These are phyloP conservation scores for Daktulosphaira vitifoliae DNA, from an alignment of 1,140 invertebrate genomes.

Conservation along the genomic window DNA sequence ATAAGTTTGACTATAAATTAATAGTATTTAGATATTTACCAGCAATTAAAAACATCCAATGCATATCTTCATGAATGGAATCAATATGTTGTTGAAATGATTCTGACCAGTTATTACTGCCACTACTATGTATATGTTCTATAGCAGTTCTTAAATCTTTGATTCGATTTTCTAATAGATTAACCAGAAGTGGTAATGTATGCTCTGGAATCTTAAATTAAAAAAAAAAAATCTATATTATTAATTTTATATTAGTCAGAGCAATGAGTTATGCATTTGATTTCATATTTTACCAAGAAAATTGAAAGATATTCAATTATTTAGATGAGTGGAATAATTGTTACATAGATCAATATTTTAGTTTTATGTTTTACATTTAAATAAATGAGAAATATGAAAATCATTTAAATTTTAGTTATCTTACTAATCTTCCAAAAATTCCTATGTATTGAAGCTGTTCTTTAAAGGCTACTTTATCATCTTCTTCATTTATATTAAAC, in stretches of 20 bases:
- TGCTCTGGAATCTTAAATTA: conserved; percentile 46
- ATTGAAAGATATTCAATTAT: too few relatives aligned
- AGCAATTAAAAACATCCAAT: conserved; percentile 76
- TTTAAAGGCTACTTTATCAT: conserved; percentile 58
- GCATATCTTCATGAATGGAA: conserved; percentile 72
- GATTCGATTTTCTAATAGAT: conserved; percentile 57
- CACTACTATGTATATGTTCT: conserved; percentile 41
- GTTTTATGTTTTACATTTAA: too few relatives aligned
- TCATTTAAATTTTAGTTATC: too few relatives aligned
- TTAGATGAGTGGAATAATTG: too few relatives aligned
- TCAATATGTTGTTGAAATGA: conserved; percentile 43
- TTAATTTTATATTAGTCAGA: too few relatives aligned
- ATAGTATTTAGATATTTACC: conserved; percentile 45
- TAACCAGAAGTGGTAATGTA: conserved; percentile 50
- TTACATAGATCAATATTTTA: too few relatives aligned
- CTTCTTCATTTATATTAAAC: conserved; percentile 59
- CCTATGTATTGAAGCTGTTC: conserved; percentile 63
- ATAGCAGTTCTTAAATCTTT: conserved; percentile 45
- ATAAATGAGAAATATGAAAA: too few relatives aligned
- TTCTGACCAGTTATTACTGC: conserved; percentile 7
- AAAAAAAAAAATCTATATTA: conserved; percentile 7
- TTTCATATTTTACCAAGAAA: too few relatives aligned
- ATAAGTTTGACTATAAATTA: too few relatives aligned
- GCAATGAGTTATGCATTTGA: too few relatives aligned
- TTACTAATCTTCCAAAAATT: conserved; percentile 45